These are phyloP conservation scores for Dicranocentrus wangi DNA, from an alignment of 2,888 invertebrate species.

Conservation along the genomic window DNA sequence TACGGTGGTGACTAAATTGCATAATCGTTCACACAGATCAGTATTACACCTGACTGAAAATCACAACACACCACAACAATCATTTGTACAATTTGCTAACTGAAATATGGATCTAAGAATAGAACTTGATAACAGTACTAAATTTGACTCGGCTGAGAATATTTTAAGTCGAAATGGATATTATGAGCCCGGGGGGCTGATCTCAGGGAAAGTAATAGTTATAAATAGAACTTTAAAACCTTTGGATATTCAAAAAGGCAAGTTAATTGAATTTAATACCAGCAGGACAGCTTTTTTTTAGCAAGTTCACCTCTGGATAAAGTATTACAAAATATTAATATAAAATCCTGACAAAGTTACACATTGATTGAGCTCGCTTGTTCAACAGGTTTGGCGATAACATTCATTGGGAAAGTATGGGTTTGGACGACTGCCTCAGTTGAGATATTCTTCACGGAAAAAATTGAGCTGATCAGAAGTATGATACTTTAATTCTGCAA, in stretches of 20 bases:
- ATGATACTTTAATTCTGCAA: no score
- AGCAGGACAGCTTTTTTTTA: no score
- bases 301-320: no score
- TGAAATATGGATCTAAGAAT: constrained; percentile 64
- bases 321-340: no score
- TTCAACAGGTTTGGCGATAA: constrained; percentile 63
- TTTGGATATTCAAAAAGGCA: constrained; percentile 65
- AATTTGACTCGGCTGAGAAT: constrained; percentile 60
- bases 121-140: constrained; percentile 65
- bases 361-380: neutral
- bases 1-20: no score
- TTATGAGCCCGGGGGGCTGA: constrained; percentile 65
- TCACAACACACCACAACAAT: neutral
- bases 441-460: constrained; percentile 67
- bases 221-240: constrained; percentile 64
- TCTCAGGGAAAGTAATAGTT: constrained; percentile 66
- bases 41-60: constrained; percentile 7
- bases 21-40: neutral
- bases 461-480: constrained; percentile 58
- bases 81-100: neutral
- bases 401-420: constrained; percentile 68
- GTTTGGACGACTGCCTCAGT: constrained; percentile 67
- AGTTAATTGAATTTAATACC: constrained; percentile 1
- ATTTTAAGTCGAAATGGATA: constrained; percentile 63
- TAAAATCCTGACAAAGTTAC: neutral